Base-by-base conservation (phyloP, 2,113 vertebrate species). In the Apteryx owenii region DNA sequence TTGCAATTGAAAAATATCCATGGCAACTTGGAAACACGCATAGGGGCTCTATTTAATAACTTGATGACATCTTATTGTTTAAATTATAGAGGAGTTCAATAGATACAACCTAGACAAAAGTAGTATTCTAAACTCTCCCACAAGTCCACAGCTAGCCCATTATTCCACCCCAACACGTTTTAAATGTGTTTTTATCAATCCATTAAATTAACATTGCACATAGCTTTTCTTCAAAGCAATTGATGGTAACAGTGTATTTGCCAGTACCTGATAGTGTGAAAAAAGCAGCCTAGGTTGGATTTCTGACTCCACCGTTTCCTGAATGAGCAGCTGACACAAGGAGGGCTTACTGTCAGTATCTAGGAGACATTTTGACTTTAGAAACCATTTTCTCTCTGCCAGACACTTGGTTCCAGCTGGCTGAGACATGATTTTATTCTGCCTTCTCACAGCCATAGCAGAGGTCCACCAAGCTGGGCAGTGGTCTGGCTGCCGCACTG, bases 371-470 rank as follows among this genome's bases (percentile, higher is more conserved):
- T 97, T 96, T 95, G 95, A 96, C 95, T 96, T 97, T 93, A 93
- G 96, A 95, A 97, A 97, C 95, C 96, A 97, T 97, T 96, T 96
- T 97, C 90, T 96, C 58, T 93, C 84, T 96, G 88, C 46, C 91
- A 94, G 51, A 90, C 31, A 28, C 65, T 93, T 61, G 40, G 76
- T 53, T 93, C 91, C 93, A 96, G 93, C 62, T 80, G 75, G 84
- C 50, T 56, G n/a, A 83, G 75, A 77, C 46, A 53, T 0, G 0
- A 61, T 38, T 54, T 80, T 29, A 81, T 80, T 58, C 75, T 38
- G 31, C 38, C 2, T 0, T 42, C 79, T 51, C 2, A 2, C 4
- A 81, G 76, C 31, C 89, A 86, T 73, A 79, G 44, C 85, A 70
- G 33, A 81, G 68, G 33, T 51, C 51, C 70, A 84, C 78, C 85